These are phyloP conservation scores for Zhengitettix transpicula DNA, from an alignment of 2,888 invertebrate genomes.

Conservation along the genomic window DNA sequence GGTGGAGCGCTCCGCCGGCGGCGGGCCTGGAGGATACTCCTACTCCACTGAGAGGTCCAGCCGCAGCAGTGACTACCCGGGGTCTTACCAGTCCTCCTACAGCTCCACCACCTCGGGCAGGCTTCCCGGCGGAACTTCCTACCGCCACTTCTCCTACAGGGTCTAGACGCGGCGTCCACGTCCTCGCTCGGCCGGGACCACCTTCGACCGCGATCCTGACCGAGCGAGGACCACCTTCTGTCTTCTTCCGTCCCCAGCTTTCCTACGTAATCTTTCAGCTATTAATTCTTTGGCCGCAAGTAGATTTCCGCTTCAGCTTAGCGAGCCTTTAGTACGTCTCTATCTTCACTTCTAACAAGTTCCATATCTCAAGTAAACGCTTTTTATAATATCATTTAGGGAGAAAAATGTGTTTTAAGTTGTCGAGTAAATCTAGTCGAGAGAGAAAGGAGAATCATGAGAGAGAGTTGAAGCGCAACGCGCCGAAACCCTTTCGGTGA, in stretches of 20 bases:
- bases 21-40: constrained; percentile 54
- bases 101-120: constrained; percentile 61
- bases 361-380: too few species aligned
- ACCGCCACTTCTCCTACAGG: constrained; percentile 76
- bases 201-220: background rate
- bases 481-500: too few species aligned
- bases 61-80: constrained; percentile 51
- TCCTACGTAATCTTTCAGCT: too few species aligned
- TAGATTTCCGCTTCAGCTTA: too few species aligned
- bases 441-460: too few species aligned
- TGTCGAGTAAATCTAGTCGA: too few species aligned
- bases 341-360: too few species aligned
- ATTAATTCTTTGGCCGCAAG: too few species aligned
- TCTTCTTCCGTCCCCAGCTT: background rate
- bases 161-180: constrained; percentile 40
- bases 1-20: constrained; percentile 43
- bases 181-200: constrained; percentile 2
- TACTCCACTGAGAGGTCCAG: constrained; percentile 55
- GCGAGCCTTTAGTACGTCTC: too few species aligned
- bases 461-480: too few species aligned
- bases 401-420: too few species aligned
- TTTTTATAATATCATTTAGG: too few species aligned
- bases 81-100: constrained; percentile 63
- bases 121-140: constrained; percentile 64
- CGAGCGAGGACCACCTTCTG: background rate